phyloP scores from a whole-genome alignment of 2,113 vertebrate genomes.

The Nesospiza acunhae region DNA sequence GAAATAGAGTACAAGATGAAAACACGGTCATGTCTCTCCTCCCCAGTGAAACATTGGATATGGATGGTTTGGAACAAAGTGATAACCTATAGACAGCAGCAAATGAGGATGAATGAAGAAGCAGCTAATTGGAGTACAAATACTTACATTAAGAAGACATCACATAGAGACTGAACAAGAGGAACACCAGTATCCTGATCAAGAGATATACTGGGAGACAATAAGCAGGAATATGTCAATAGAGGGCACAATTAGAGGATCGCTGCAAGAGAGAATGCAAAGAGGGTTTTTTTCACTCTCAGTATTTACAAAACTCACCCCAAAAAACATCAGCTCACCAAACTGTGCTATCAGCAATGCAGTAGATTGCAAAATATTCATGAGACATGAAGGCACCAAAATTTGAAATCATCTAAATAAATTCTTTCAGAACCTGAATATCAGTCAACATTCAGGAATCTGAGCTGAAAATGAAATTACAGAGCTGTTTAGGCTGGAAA shows the following conservation, averaged over 20 bases:
- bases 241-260: slow-evolving; percentile 38
- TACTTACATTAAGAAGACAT: slow-evolving; percentile 63
- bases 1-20: slow-evolving; percentile 45
- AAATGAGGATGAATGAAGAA: slow-evolving; percentile 33
- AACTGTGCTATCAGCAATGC: background rate
- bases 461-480: slow-evolving; percentile 4
- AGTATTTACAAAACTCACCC: background rate
- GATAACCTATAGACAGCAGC: background rate
- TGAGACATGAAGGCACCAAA: background rate
- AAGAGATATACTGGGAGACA: slow-evolving; percentile 65
- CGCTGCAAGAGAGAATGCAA: slow-evolving; percentile 39
- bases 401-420: background rate
- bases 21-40: background rate
- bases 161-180: slow-evolving; percentile 46
- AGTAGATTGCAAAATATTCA: background rate
- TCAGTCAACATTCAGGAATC: background rate
- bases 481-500: background rate
- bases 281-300: slow-evolving; percentile 14
- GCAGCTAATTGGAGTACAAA: slow-evolving; percentile 36
- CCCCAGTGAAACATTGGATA: background rate
- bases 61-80: slow-evolving; percentile 33
- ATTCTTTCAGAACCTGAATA: background rate
- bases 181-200: slow-evolving; percentile 50
- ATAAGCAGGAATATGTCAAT: slow-evolving; percentile 46
- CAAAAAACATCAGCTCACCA: background rate